A percentile compares a stretch with the other conserved stretches of the same genome.
phyloP scores from a whole-genome alignment of 2,113 vertebrate genomes.

The Macroglossus sobrinus region DNA sequence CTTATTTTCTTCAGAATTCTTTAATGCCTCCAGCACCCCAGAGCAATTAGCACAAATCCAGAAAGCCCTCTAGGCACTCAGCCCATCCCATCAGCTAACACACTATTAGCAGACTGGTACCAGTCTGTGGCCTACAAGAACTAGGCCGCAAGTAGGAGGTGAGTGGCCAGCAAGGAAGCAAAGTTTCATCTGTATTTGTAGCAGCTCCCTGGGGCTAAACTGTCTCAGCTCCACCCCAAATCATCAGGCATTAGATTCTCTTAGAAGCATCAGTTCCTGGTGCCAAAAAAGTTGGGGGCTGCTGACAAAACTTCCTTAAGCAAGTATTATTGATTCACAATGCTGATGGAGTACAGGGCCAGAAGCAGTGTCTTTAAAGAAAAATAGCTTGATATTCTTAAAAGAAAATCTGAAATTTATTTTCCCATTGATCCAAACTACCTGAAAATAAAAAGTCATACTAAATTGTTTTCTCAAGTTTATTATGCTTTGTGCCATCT shows the following conservation, averaged over 20 bases:
- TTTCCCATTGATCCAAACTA: neutral
- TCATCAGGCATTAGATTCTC: too few species aligned
- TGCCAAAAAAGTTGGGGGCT: too few species aligned
- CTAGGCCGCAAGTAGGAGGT: too few species aligned
- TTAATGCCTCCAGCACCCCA: neutral
- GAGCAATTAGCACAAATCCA: neutral
- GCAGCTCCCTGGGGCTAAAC: too few species aligned
- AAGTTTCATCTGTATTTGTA: too few species aligned
- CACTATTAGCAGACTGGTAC: neutral
- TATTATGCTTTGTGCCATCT: slow-evolving; percentile 17
- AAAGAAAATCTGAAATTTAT: slow-evolving; percentile 16
- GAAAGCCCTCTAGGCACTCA: neutral
- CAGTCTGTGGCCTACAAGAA: too few species aligned
- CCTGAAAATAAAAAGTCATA: slow-evolving; percentile 38
- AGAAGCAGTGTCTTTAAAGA: neutral
- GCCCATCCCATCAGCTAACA: neutral
- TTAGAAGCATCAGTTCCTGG: too few species aligned
- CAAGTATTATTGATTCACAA: neutral
- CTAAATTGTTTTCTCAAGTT: slow-evolving; percentile 30
- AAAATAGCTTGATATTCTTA: slow-evolving; percentile 44
- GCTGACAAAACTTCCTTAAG: neutral
- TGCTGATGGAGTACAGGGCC: neutral
- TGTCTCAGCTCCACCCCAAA: too few species aligned
- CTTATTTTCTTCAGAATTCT: neutral
- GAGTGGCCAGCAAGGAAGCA: too few species aligned